Percentiles rank a stretch among this genome's conserved stretches.
Evolutionary conservation across 2,797 vertebrate species (phyloP).

Genomic region (Podargus strigoides): DNA sequence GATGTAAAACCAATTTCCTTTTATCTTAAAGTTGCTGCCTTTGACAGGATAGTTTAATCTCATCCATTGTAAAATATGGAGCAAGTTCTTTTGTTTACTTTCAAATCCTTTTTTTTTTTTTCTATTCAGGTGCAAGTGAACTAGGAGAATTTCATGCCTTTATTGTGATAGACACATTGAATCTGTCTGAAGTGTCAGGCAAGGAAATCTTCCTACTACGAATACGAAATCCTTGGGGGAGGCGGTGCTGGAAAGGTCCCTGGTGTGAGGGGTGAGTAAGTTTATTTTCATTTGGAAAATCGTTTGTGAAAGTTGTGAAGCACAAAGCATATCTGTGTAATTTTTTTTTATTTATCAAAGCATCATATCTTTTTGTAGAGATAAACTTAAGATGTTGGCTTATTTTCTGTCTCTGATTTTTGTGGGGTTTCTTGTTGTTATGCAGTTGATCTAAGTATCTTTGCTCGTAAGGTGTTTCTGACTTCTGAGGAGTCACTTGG

Average conservation of each 20-base stretch:
- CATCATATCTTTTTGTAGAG: background rate
- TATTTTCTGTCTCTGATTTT: background rate
- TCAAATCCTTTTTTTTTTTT: background rate
- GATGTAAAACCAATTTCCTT: background rate
- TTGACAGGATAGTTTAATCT: background rate
- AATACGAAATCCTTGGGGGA: constrained; percentile 93
- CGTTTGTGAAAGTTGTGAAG: background rate
- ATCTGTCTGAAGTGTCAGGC: constrained; percentile 68
- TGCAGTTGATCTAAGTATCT: background rate
- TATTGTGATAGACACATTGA: constrained; percentile 82
- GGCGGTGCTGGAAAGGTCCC: constrained; percentile 84
- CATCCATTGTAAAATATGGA: background rate
- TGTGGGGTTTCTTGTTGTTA: background rate
- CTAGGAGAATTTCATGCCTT: constrained; percentile 89
- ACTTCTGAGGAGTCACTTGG: background rate
- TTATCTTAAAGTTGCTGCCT: background rate
- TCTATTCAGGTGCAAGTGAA: constrained; percentile 71
- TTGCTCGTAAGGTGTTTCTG: background rate
- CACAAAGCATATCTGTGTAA: background rate
- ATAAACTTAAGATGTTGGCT: background rate
- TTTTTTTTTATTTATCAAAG: background rate
- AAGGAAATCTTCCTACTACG: constrained; percentile 79
- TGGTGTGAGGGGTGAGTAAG: constrained; percentile 84
- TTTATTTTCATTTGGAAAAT: background rate
- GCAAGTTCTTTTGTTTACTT: background rate